These are phyloP conservation scores for Pachydiplax longipennis DNA, from an alignment of 2,888 invertebrate species.

Conservation along the genomic window DNA sequence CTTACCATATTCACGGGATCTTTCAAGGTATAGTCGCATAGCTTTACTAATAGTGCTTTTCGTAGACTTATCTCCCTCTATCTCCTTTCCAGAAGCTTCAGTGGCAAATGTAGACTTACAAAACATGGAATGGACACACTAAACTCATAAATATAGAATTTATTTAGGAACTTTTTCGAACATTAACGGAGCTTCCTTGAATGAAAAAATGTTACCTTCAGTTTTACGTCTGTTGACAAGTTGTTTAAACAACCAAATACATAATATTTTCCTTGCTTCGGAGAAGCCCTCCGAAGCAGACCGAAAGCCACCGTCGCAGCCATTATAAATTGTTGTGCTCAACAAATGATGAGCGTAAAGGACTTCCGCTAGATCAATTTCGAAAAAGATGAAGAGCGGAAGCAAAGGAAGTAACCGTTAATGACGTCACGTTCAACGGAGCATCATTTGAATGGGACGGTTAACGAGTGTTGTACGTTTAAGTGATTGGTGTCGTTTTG, in stretches of 20 bases:
- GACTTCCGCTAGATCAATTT: too few relatives aligned
- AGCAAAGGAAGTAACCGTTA: not conserved
- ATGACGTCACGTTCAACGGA: constrained; percentile 29
- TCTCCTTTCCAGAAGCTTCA: not conserved
- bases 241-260: not conserved
- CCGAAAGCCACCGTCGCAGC: not conserved
- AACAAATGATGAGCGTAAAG: not conserved
- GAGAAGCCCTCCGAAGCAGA: not conserved
- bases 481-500: not conserved
- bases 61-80: constrained; percentile 62
- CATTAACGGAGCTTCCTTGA: not conserved
- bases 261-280: not conserved
- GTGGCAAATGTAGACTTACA: not conserved
- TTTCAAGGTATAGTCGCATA: constrained; percentile 87
- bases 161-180: not conserved
- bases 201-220: not conserved
- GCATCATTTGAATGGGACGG: not conserved
- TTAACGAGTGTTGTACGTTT: not conserved
- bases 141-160: not conserved
- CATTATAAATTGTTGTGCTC: not conserved
- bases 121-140: not conserved
- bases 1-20: constrained; percentile 77
- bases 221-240: not conserved
- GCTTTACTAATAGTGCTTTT: constrained; percentile 73
- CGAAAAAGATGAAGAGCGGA: too few relatives aligned